Evolutionary conservation across 2,797 vertebrate genomes (phyloP).

Genomic region (Tokudaia muenninki): DNA sequence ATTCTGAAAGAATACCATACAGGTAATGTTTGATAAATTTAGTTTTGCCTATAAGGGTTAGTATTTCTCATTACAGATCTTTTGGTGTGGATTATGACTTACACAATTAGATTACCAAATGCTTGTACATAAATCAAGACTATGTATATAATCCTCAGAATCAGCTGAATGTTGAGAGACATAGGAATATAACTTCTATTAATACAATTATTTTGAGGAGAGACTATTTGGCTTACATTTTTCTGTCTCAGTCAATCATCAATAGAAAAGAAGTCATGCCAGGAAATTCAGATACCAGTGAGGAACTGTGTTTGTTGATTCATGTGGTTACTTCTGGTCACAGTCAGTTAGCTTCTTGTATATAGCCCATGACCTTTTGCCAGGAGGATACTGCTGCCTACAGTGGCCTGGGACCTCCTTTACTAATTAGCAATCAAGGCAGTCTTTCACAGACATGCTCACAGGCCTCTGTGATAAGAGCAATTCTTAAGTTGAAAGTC

Average conservation of each 20-base stretch:
- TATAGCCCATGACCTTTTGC: too few species aligned
- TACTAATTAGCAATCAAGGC: neutral
- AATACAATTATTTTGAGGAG: neutral
- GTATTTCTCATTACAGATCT: neutral
- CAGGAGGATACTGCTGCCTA: neutral
- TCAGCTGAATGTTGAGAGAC: neutral
- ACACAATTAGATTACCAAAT: neutral
- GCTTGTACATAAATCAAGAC: accelerated
- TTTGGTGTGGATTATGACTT: neutral
- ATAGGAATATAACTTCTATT: neutral
- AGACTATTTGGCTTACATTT: too few species aligned
- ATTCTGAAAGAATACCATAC: neutral
- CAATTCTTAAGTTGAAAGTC: neutral
- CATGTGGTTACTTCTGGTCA: too few species aligned
- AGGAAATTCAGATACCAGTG: neutral
- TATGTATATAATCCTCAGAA: neutral
- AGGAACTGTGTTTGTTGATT: too few species aligned
- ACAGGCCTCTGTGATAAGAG: neutral
- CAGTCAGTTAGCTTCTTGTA: neutral
- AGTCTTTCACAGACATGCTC: too few species aligned
- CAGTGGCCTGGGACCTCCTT: neutral
- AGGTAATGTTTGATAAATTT: neutral
- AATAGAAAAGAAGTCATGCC: neutral
- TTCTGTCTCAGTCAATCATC: neutral
- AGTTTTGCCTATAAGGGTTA: neutral